phyloP scores from a whole-genome alignment of 2,113 vertebrate species.

The Ceratotherium simum region DNA sequence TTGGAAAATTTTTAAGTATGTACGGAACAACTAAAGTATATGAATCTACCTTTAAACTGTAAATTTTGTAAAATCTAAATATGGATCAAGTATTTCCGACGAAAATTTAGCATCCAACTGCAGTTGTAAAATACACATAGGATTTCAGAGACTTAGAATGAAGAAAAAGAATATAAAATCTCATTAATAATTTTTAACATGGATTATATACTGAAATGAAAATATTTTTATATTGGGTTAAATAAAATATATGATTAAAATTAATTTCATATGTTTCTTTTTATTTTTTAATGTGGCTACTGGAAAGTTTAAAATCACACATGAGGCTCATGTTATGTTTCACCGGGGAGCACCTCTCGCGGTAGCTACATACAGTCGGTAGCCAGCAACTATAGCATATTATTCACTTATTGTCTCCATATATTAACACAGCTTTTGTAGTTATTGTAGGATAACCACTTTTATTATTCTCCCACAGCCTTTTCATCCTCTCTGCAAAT shows the following conservation, averaged over 20 bases:
- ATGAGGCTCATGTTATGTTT: too few relatives aligned
- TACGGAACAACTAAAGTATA: neutral
- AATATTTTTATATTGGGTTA: neutral
- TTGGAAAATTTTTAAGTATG: neutral
- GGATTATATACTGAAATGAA: neutral
- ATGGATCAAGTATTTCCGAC: neutral
- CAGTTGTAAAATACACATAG: neutral
- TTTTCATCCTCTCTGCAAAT: too few relatives aligned
- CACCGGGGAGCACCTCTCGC: too few relatives aligned
- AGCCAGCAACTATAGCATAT: too few relatives aligned
- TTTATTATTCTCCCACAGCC: neutral
- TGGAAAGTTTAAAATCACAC: too few relatives aligned
- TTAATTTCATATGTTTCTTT: neutral
- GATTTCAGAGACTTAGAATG: neutral
- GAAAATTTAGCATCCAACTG: neutral
- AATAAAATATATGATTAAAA: constrained; percentile 23
- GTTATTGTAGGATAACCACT: neutral
- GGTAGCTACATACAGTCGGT: too few relatives aligned
- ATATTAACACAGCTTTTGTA: too few relatives aligned
- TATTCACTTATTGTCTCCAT: too few relatives aligned
- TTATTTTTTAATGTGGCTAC: too few relatives aligned
- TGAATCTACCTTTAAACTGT: neutral
- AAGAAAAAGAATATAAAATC: neutral
- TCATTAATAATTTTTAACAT: neutral
- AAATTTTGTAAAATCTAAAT: neutral